Evolutionary conservation across 2,888 invertebrate species (phyloP), one percentile per base, ranked within the genome.

Genomic region (Nipponacmea schrenckii): DNA sequence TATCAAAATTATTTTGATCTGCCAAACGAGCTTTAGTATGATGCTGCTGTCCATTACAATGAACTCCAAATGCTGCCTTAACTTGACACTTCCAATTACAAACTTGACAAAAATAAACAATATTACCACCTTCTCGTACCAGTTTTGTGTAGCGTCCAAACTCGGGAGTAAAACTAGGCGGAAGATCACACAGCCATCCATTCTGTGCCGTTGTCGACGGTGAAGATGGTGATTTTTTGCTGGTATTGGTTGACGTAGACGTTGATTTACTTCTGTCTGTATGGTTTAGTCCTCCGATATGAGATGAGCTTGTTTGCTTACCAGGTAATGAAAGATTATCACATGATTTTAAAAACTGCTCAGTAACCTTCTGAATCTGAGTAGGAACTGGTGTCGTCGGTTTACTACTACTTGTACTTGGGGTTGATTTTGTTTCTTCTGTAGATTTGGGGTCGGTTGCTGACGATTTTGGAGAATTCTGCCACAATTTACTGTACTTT

Each of bases 91-190:
- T 84, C 79, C 80, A 82, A 72, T 84, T 84, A 73, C 84, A 84
- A 20, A 82, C 80, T 69, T 84, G 84, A 74, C 84, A 84, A 69
- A 84, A 84, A 66, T 84, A 84, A 8, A 83, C 82, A 74, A 83
- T 82, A 63, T 82, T 83, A 1, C 84, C 84, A 10, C 84, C 84
- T 74, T 84, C 84, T 45, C 84, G 70, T 5, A 84, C 79, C 10
- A 84, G 74, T 68, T 82, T 83, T 17, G 84, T 84, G 63, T 79
- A 83, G 70, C 82, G 81, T 17, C 84, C 83, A 74, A 84, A 84
- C 69, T 83, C 83, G 12, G 80, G 77, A 1, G 84, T 83, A 65
- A 75, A 82, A 70, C 80, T 77, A n/a, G 74, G 70, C 15, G 66
- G 31, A 7, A 50, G 39, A 14, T 65, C 45, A 26, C 48, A 45